Conservation (phyloP, 2,113 vertebrate species). For the Telmatochromis bifrenatus region DNA sequence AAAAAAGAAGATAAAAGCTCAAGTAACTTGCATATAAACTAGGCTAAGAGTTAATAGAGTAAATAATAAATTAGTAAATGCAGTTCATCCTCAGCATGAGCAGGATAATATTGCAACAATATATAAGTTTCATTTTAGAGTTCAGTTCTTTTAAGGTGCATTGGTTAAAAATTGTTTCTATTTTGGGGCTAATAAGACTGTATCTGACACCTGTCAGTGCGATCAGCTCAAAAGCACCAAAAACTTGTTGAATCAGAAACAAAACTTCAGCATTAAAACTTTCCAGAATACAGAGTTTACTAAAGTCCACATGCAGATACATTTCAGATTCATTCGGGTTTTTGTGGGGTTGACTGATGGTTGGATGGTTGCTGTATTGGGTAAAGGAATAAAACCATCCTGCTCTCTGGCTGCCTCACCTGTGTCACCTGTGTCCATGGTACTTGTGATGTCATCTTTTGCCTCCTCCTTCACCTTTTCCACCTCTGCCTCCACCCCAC, state of each 20-base stretch:
- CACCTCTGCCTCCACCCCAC: slow-evolving; percentile 20
- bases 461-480: slow-evolving; percentile 1
- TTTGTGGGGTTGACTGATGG: background rate
- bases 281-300: background rate
- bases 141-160: background rate
- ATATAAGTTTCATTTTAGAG: background rate
- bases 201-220: background rate
- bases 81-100: background rate
- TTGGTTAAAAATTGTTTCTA: background rate
- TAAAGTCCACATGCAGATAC: background rate
- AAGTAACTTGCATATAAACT: background rate
- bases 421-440: slow-evolving; percentile 40
- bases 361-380: background rate
- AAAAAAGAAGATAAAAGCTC: background rate
- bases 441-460: background rate
- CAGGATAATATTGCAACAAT: background rate
- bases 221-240: background rate
- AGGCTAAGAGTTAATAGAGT: background rate
- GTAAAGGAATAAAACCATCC: background rate
- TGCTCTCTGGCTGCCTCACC: slow-evolving; percentile 16
- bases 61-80: background rate
- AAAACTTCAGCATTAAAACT: background rate
- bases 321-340: background rate
- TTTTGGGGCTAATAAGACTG: background rate
- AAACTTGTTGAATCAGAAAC: background rate